These are phyloP conservation scores for Xiphorhynchus elegans DNA, from an alignment of 2,113 vertebrate species.

Conservation along the genomic window DNA sequence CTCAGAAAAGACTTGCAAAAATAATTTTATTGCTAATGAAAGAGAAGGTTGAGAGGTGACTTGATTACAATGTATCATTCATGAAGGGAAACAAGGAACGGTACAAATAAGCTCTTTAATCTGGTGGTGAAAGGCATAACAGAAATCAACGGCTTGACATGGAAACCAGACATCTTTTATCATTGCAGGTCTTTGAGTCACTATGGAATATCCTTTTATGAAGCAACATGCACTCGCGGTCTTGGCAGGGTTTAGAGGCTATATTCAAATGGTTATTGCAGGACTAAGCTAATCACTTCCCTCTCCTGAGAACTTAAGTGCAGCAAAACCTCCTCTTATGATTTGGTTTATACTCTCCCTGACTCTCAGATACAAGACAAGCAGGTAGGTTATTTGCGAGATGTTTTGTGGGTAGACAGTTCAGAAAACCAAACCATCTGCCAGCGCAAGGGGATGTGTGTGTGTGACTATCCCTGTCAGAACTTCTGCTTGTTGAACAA, in stretches of 20 bases:
- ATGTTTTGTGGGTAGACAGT: not conserved
- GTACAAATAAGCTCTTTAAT: constrained; percentile 32
- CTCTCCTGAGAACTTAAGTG: not conserved
- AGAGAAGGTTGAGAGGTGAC: not conserved
- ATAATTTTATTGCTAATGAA: constrained; percentile 26
- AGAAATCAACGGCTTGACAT: constrained; percentile 15
- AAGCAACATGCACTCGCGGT: not conserved
- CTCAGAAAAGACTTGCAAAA: constrained; percentile 1
- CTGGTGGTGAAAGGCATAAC: not conserved
- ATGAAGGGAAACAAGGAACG: not conserved
- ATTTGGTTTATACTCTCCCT: not conserved
- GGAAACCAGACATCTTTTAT: not conserved
- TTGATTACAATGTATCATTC: constrained; percentile 20
- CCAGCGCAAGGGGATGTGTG: not conserved
- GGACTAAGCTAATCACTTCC: not conserved
- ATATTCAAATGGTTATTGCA: not conserved
- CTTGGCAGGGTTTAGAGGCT: not conserved
- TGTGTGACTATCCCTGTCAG: not conserved
- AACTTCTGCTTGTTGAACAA: not conserved
- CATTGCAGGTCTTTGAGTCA: not conserved
- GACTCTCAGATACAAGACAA: not conserved
- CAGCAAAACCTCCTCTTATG: not conserved
- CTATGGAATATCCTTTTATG: not conserved
- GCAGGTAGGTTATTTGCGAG: not conserved
- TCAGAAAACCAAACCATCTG: not conserved